Evolutionary conservation across 2,113 vertebrate species (phyloP).

Genomic region (Leuciscus idus): DNA sequence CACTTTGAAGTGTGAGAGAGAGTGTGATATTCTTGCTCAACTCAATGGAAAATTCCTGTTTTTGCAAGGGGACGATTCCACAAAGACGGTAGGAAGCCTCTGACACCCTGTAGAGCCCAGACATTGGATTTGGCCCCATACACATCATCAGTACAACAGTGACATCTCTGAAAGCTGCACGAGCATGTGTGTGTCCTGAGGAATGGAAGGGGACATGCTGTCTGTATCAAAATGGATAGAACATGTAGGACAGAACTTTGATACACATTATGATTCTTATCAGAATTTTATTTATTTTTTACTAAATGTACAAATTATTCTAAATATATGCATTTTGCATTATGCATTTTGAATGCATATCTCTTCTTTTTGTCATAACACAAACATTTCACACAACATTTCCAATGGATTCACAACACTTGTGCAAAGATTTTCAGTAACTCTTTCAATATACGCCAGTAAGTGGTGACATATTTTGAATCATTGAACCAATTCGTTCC

Average conservation of each 20-base stretch:
- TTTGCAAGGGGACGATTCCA: constrained; percentile 65
- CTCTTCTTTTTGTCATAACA: no score
- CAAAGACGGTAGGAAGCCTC: constrained; percentile 61
- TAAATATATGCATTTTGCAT: no score
- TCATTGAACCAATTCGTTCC: background rate
- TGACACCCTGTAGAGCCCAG: constrained; percentile 59
- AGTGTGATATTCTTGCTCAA: constrained; percentile 60
- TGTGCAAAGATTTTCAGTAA: no score
- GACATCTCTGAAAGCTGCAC: background rate
- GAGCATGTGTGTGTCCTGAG: constrained; percentile 10
- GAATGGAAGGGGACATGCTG: background rate
- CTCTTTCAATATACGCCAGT: no score
- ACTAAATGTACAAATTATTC: no score
- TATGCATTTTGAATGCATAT: no score
- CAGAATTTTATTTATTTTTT: background rate
- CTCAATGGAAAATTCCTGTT: constrained; percentile 69
- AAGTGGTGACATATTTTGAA: no score
- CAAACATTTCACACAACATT: no score
- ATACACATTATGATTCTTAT: background rate
- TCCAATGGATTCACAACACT: no score
- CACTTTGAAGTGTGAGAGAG: constrained; percentile 2
- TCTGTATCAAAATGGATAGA: background rate
- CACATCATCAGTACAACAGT: constrained; percentile 41
- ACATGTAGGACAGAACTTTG: background rate
- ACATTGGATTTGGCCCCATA: constrained; percentile 53